phyloP scores from a whole-genome alignment of 2,113 vertebrate genomes.

The Crypturellus undulatus region DNA sequence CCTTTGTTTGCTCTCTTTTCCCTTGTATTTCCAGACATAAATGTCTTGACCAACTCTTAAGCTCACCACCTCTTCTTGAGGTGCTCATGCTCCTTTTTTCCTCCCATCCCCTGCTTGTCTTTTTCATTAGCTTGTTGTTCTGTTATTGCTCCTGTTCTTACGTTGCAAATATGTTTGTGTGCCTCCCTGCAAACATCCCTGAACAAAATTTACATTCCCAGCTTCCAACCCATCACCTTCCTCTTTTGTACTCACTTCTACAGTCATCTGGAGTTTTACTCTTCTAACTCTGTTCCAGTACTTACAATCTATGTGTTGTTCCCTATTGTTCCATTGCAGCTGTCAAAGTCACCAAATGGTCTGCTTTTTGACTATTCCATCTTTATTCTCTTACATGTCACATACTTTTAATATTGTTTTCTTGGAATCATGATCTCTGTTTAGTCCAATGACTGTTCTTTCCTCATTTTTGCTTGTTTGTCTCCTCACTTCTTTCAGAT shows the following conservation, averaged over 20 bases:
- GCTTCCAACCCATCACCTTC: background rate
- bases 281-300: background rate
- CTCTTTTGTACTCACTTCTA: background rate
- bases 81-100: background rate
- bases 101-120: background rate
- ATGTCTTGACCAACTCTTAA: background rate
- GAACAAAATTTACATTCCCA: background rate
- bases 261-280: background rate
- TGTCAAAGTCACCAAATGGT: background rate
- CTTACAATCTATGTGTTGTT: background rate
- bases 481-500: background rate
- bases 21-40: background rate
- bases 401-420: background rate
- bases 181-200: background rate
- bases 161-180: background rate
- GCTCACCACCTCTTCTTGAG: background rate
- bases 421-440: background rate
- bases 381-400: background rate
- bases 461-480: background rate
- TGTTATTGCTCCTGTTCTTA: background rate
- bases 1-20: background rate
- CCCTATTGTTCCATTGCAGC: background rate
- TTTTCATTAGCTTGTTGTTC: background rate
- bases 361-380: background rate
- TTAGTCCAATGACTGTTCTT: background rate